phyloP scores from a whole-genome alignment of 2,797 vertebrate species.

The Phoeniculus purpureus region DNA sequence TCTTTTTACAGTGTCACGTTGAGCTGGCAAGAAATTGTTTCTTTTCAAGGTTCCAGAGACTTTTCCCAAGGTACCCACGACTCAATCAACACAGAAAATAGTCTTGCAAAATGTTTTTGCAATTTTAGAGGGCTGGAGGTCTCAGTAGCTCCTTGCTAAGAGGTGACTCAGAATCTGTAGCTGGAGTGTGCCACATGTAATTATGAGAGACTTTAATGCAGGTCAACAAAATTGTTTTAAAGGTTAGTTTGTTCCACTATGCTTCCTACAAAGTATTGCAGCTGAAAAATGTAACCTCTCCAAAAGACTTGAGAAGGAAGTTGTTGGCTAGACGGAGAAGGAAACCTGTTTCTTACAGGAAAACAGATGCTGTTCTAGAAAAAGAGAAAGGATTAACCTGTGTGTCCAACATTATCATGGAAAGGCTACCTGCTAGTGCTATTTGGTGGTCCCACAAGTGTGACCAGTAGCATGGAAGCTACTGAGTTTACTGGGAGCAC shows the following conservation, averaged over 20 bases:
- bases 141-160: constrained; percentile 23
- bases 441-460: not conserved
- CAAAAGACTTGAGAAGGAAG: not conserved
- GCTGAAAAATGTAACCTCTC: not conserved
- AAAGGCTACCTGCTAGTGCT: not conserved
- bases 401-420: not conserved
- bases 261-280: not conserved
- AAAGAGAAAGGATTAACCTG: not conserved
- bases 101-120: constrained; percentile 31
- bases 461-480: not conserved
- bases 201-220: not conserved
- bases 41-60: constrained; percentile 46
- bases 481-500: not conserved
- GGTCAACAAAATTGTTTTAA: constrained; percentile 16
- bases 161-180: constrained; percentile 30
- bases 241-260: constrained; percentile 29
- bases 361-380: not conserved
- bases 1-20: constrained; percentile 36
- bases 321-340: not conserved
- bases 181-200: not conserved
- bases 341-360: not conserved
- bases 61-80: constrained; percentile 49
- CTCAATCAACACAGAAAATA: constrained; percentile 26
- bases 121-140: constrained; percentile 23
- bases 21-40: constrained; percentile 44